A percentile compares a stretch with the other conserved stretches of the same genome.
phyloP scores from a whole-genome alignment of 2,888 invertebrate species.

The Dolomedes plantarius region DNA sequence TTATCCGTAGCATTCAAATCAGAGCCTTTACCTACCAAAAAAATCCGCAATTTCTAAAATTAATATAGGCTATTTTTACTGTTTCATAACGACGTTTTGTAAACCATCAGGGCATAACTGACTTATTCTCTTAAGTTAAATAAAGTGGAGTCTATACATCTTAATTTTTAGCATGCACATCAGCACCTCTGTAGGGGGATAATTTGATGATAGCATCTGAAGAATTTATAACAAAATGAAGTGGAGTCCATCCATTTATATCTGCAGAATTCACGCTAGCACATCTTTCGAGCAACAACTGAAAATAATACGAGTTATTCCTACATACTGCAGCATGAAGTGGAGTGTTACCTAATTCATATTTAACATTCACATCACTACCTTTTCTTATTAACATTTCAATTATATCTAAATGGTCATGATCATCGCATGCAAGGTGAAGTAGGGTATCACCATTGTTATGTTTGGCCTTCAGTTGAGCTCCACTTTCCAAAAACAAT shows the following conservation, averaged over 20 bases:
- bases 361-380: neutral
- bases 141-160: neutral
- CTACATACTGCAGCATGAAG: neutral
- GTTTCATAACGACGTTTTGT: too few relatives aligned
- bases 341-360: neutral
- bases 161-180: neutral
- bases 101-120: neutral
- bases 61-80: too few relatives aligned
- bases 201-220: neutral
- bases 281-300: neutral
- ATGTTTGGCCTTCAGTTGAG: neutral
- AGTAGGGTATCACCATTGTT: neutral
- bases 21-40: too few relatives aligned
- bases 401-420: neutral
- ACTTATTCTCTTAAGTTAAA: neutral
- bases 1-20: too few relatives aligned
- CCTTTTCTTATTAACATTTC: neutral
- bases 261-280: neutral
- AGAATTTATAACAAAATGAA: neutral
- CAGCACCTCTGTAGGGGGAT: neutral
- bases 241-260: neutral
- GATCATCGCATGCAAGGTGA: neutral
- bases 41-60: too few relatives aligned
- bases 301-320: neutral
- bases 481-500: neutral